A percentile compares a stretch with the other conserved stretches of the same genome.
Evolutionary conservation across 2,888 invertebrate genomes (phyloP).

Genomic region (Dryadula phaetusa): DNA sequence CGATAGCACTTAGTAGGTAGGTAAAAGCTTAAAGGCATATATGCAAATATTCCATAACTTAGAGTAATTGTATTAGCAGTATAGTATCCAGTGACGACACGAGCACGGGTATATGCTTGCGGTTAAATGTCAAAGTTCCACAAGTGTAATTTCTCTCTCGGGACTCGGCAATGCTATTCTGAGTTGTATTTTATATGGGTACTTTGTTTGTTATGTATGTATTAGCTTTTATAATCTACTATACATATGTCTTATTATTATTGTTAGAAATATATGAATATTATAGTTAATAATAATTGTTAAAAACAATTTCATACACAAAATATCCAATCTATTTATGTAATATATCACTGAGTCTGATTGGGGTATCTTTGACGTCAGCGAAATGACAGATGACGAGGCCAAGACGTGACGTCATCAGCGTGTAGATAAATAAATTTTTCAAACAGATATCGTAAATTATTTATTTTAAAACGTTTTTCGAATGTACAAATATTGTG

Average conservation of each 20-base stretch:
- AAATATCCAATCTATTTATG: slow-evolving; percentile 35
- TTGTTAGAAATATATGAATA: neutral
- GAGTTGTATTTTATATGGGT: slow-evolving; percentile 3
- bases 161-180: slow-evolving; percentile 9
- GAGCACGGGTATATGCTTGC: neutral
- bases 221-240: neutral
- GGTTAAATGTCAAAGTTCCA: slow-evolving; percentile 28
- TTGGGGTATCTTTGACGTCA: slow-evolving; percentile 38
- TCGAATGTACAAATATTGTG: neutral
- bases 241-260: neutral
- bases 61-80: slow-evolving; percentile 12
- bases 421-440: slow-evolving; percentile 30
- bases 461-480: neutral
- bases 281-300: neutral
- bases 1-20: neutral
- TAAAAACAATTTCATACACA: slow-evolving; percentile 31
- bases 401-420: slow-evolving; percentile 31
- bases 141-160: slow-evolving; percentile 14
- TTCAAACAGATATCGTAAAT: neutral
- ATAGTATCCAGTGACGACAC: slow-evolving; percentile 19
- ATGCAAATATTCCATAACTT: neutral
- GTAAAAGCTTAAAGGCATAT: neutral
- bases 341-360: slow-evolving; percentile 37
- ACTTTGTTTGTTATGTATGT: slow-evolving; percentile 3
- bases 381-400: slow-evolving; percentile 38